Base-by-base conservation (phyloP, 2,113 vertebrate genomes). In the Oryzias curvinotus region DNA sequence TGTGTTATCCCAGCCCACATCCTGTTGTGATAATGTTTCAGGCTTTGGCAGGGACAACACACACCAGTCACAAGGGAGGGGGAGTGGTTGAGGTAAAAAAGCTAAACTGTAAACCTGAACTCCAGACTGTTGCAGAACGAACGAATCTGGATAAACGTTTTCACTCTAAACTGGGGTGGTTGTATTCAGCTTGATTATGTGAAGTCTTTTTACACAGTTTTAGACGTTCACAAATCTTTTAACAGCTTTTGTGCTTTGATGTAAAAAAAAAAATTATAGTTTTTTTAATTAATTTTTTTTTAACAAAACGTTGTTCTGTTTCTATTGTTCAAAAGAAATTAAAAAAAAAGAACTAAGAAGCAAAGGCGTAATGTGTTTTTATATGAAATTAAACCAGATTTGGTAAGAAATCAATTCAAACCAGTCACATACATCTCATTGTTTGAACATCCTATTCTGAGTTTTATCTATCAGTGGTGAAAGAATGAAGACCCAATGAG, bases 21-120 rank as follows among this genome's bases (percentile, higher is more conserved):
- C 85, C 88, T 87, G 86, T 87, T 87, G 81, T 88, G 85, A 83
- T 89, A 83, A 74, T 80, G 78, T 86, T 88, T 83, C 85, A 88
- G 83, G 73, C 76, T 73, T 75, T 85, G 80, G 85, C 74, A 71
- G 72, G 68, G 74, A 88, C 84, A 78, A 83, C 83, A 83, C 61
- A 68, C 59, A 78, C 18, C 50, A 71, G 64, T 19, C 78, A 58
- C 65, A 16, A 18, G 63, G 57, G 57, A 75, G 52, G 28, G 57
- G 66, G 67, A 68, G 65, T 36, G 54, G 60, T 21, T 42, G 69
- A 64, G 85, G 62, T 61, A 63, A 77, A 42, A 53, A 56, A 45
- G 51, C 16, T 56, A 19, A 65, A 64, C 43, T 44, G 36, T 48
- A 58, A 63, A 25, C 14, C 21, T 48, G 52, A 62, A 51, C 57